phyloP scores from a whole-genome alignment of 2,888 invertebrate genomes.

The Leptopilina drosophilae region DNA sequence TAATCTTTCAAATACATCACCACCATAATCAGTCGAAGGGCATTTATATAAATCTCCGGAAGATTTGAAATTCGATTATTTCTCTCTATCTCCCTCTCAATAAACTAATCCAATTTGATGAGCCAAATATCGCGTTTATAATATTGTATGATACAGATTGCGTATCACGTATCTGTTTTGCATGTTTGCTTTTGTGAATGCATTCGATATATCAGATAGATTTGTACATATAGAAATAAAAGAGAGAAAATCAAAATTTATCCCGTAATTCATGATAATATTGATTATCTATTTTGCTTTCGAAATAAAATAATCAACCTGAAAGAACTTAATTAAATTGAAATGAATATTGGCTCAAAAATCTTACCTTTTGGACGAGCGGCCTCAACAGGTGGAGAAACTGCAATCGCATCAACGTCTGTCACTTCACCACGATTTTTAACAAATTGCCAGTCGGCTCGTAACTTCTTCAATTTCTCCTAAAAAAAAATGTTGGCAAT shows the following conservation, averaged over 20 bases:
- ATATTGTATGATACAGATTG: conserved; percentile 21
- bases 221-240: conserved; percentile 8
- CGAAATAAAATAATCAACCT: not conserved
- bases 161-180: conserved; percentile 17
- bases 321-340: not conserved
- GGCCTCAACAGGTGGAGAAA: conserved; percentile 47
- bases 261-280: not conserved
- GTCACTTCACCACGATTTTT: conserved; percentile 71
- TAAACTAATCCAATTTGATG: conserved; percentile 3
- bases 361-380: conserved; percentile 64
- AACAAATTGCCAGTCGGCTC: conserved; percentile 79
- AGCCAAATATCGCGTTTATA: conserved; percentile 4
- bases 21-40: too few species aligned
- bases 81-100: not conserved
- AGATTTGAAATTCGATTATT: conserved; percentile 1
- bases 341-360: conserved; percentile 9
- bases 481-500: conserved; percentile 55
- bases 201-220: conserved; percentile 21
- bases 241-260: conserved; percentile 18
- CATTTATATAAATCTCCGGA: not conserved
- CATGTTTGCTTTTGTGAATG: conserved; percentile 21
- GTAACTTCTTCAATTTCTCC: conserved; percentile 79
- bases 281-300: not conserved
- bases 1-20: too few species aligned
- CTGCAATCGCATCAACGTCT: conserved; percentile 53